Conservation (phyloP, 1,140 invertebrate species). For the Dendroctonus valens region DNA sequence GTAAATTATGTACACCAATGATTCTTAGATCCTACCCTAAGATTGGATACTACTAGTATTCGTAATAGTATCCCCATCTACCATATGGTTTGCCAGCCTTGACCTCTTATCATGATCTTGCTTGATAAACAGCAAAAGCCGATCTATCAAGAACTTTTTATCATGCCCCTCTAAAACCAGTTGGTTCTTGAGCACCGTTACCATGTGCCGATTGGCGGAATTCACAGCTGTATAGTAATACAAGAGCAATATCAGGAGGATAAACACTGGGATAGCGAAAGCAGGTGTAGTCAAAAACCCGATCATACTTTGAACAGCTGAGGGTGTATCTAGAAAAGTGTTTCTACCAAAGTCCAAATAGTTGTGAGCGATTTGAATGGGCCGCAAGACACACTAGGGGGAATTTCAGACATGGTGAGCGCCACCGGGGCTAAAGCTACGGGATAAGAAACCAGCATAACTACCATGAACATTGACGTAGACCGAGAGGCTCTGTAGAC, state of each 20-base stretch:
- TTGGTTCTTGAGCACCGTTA: slow-evolving; percentile 80
- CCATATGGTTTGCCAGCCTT: slow-evolving; percentile 16
- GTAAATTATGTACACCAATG: background rate
- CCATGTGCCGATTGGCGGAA: slow-evolving; percentile 80
- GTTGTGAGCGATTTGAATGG: slow-evolving; percentile 68
- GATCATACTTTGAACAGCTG: slow-evolving; percentile 59
- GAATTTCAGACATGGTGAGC: slow-evolving; percentile 72
- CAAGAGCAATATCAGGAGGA: slow-evolving; percentile 63
- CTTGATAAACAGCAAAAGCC: slow-evolving; percentile 76
- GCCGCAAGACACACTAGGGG: slow-evolving; percentile 78
- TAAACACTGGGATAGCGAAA: slow-evolving; percentile 69
- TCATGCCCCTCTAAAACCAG: slow-evolving; percentile 84
- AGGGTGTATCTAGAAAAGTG: slow-evolving; percentile 62
- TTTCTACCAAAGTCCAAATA: slow-evolving; percentile 67
- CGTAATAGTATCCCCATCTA: slow-evolving; percentile 21
- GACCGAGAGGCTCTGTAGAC: slow-evolving; percentile 79
- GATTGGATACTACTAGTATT: slow-evolving; percentile 27
- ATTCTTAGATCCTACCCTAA: background rate
- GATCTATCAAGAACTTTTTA: slow-evolving; percentile 83
- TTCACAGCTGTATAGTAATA: slow-evolving; percentile 83
- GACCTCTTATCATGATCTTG: slow-evolving; percentile 60
- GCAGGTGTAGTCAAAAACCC: slow-evolving; percentile 66
- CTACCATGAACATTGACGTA: slow-evolving; percentile 80
- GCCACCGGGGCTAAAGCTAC: slow-evolving; percentile 68
- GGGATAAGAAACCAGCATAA: slow-evolving; percentile 72